Evolutionary conservation across 2,113 vertebrate species (phyloP), one percentile per base, ranked within the genome.

Genomic region (Nymphicus hollandicus): DNA sequence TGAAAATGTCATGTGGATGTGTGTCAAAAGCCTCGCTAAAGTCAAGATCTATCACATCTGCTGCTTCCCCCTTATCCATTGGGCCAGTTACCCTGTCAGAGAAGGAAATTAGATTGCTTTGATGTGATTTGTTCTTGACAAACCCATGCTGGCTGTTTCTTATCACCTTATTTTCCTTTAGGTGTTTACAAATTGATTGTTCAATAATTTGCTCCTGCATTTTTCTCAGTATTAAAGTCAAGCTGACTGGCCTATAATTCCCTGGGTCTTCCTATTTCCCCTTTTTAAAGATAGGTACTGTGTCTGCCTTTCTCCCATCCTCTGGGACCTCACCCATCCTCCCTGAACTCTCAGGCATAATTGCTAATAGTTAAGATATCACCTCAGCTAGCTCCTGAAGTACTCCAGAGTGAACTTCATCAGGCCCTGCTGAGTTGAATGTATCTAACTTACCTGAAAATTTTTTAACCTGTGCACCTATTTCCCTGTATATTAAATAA

Each of bases 171-270:
- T 94, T 95, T 94, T 95, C 84, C 78, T 92, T 87, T 85, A 92
- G 78, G 78, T 97, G 73, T 94, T 95, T 96, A 95, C 78, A 92
- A 95, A 95, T 93, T 94, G 95, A 93, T 95, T 88, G 87, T 92
- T 97, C 93, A 91, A 77, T 93, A 95, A 88, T 96, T 92, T 95
- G 66, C 28, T 87, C 23, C 70, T 53, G 44, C 49, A 80, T 95
- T 92, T 95, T 89, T 85, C 74, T 43, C 49, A 46, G 73, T 88
- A 80, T 93, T 94, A 95, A 87, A 93, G 89, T 77, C 73, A 95
- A 68, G 39, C 49, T 87, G 77, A 52, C 81, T 85, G 77, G 56
- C 25, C 47, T 95, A 28, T 89, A 89, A 72, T 82, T 93, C 70
- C 29, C 61, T 56, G 24, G 35, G 53, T 85, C 81, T 89, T 76